Conservation (phyloP, 2,888 invertebrate species). For the Elmis aenea region DNA sequence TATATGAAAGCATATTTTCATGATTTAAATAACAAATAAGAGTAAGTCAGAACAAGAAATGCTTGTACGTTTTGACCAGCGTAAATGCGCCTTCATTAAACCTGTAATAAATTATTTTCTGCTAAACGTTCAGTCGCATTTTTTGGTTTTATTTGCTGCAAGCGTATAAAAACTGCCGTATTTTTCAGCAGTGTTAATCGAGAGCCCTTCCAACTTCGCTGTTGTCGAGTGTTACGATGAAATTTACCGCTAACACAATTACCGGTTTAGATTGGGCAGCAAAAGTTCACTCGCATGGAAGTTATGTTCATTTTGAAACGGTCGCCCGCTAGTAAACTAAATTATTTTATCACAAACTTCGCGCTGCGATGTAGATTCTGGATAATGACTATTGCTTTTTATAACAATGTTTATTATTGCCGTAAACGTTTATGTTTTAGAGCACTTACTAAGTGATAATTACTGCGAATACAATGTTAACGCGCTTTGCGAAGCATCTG, state of each 20-base stretch:
- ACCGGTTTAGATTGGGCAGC: slow-evolving; percentile 44
- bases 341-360: slow-evolving; percentile 27
- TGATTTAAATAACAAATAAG: too few relatives aligned
- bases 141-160: slow-evolving; percentile 13
- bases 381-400: slow-evolving; percentile 17
- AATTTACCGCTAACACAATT: slow-evolving; percentile 46
- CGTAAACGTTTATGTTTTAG: not conserved
- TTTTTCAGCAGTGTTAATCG: slow-evolving; percentile 18
- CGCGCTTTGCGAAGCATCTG: too few relatives aligned
- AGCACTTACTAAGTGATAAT: too few relatives aligned
- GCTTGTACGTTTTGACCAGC: too few relatives aligned
- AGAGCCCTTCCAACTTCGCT: slow-evolving; percentile 27
- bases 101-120: too few relatives aligned
- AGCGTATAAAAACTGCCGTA: slow-evolving; percentile 11
- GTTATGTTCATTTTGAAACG: slow-evolving; percentile 43
- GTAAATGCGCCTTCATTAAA: too few relatives aligned
- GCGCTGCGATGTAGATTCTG: slow-evolving; percentile 12
- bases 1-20: too few relatives aligned
- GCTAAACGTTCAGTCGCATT: slow-evolving; percentile 11
- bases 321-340: slow-evolving; percentile 34
- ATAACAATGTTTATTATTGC: slow-evolving; percentile 4
- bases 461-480: too few relatives aligned
- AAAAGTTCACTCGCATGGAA: slow-evolving; percentile 42
- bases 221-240: slow-evolving; percentile 39
- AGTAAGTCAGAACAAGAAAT: too few relatives aligned